Evolutionary conservation across 92 coral and sea anemone species (phyloP), one percentile per base, ranked within the genome.

Genomic region (Virgularia gustaviana): DNA sequence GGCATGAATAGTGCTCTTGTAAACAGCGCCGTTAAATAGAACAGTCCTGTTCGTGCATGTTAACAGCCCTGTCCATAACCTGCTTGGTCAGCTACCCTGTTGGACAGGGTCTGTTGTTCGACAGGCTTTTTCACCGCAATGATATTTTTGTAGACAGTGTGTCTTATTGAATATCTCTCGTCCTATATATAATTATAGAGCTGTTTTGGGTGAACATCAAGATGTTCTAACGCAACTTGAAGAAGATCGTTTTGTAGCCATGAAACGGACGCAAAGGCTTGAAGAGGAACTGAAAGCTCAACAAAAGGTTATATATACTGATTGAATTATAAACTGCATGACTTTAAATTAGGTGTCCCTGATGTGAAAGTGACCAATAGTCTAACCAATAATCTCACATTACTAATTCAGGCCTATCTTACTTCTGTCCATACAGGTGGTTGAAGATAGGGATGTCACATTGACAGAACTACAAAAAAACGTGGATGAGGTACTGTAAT

Each of bases 211-310:
- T 39, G 99, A 94, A 59, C 94, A 89, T 29, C 99, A 94, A 28
- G 94, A 90, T 28, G 88, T 94, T 16, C 81, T 94, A 27, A 72
- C 96, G 13, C 96, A 94, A 75, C 52, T 94, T 51, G 96, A 94
- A 54, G 90, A 94, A 79, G 99, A 94, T 53, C 83, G 99, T n/a
- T 94, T 94, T 78, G 77, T 94, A 47, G 96, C 96, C 36, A 86
- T 87, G 83, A 94, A 90, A 79, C 79, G 99, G 13, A 88, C 99
- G 9, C 96, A 89, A 25, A 75, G 99, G 66, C 84, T 94, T 27
- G 90, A 94, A 36, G 94, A 89, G 12, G 99, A 94, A 52, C 78
- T 94, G 16, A 74, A 78, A 32, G 65, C 85, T 23, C 88, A 89
- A 34, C 89, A 89, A 52, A 83, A 76, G 83, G 99, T 89, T 13